Percentiles rank a stretch among this genome's conserved stretches.
Evolutionary conservation across 2,888 invertebrate species (phyloP).

Genomic region (Piscicola geometra): DNA sequence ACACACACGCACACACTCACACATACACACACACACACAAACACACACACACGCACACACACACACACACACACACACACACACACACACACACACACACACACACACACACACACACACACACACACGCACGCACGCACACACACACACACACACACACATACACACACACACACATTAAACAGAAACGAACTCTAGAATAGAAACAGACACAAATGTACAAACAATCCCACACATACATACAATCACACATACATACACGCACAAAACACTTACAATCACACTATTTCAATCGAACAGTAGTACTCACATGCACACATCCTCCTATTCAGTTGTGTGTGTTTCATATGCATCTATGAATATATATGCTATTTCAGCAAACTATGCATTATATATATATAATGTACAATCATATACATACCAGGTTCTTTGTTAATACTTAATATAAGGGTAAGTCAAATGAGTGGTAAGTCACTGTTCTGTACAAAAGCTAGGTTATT

Average conservation of each 20-base stretch:
- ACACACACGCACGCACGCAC: not conserved
- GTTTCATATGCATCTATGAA: too few relatives aligned
- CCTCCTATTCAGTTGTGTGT: not conserved
- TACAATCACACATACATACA: not conserved
- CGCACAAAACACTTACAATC: not conserved
- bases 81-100: not conserved
- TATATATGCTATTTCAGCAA: too few relatives aligned
- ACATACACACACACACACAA: not conserved
- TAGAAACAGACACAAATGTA: not conserved
- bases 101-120: not conserved
- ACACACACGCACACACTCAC: not conserved
- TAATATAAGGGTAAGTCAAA: not conserved
- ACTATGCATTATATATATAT: not conserved
- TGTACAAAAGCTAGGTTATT: not conserved
- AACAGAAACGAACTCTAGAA: not conserved
- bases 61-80: slow-evolving; percentile 3
- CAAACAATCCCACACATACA: not conserved
- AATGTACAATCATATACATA: not conserved
- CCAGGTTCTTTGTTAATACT: not conserved
- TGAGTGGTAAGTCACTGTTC: not conserved
- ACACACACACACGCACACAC: not conserved
- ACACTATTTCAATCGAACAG: not conserved
- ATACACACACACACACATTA: not conserved
- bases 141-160: not conserved
- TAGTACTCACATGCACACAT: not conserved